phyloP scores from a whole-genome alignment of 2,113 vertebrate genomes.

The Spheniscus mendiculus region DNA sequence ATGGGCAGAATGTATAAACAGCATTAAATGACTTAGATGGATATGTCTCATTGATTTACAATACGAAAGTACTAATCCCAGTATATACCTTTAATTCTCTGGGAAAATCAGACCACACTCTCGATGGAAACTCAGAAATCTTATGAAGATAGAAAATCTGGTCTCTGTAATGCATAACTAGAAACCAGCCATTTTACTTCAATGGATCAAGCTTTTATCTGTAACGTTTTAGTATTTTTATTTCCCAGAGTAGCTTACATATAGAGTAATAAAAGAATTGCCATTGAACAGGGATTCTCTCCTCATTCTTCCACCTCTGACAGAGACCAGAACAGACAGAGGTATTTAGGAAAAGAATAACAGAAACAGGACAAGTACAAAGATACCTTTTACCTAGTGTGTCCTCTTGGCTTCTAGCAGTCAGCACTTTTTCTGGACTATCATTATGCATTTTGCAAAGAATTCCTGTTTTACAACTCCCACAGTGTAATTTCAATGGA shows the following conservation, averaged over 20 bases:
- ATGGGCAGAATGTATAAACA: not conserved
- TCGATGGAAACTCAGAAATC: not conserved
- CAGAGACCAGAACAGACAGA: not conserved
- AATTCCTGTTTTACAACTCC: not conserved
- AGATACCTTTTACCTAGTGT: not conserved
- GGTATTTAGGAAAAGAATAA: not conserved
- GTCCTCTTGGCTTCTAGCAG: not conserved
- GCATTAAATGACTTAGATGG: not conserved
- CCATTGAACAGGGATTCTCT: not conserved
- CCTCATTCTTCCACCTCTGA: not conserved
- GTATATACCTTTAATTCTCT: not conserved
- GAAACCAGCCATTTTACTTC: not conserved
- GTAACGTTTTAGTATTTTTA: not conserved
- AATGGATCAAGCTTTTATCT: not conserved
- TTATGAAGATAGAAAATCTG: not conserved
- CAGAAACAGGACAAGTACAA: not conserved
- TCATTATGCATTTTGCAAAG: not conserved
- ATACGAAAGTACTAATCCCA: not conserved
- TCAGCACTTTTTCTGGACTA: not conserved
- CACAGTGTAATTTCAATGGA: not conserved
- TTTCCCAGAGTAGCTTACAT: not conserved
- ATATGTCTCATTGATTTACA: not conserved
- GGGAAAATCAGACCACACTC: not conserved
- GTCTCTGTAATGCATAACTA: not conserved
- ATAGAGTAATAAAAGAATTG: not conserved